Evolutionary conservation across 2,888 invertebrate species (phyloP).

Genomic region (Morpho deidamia): DNA sequence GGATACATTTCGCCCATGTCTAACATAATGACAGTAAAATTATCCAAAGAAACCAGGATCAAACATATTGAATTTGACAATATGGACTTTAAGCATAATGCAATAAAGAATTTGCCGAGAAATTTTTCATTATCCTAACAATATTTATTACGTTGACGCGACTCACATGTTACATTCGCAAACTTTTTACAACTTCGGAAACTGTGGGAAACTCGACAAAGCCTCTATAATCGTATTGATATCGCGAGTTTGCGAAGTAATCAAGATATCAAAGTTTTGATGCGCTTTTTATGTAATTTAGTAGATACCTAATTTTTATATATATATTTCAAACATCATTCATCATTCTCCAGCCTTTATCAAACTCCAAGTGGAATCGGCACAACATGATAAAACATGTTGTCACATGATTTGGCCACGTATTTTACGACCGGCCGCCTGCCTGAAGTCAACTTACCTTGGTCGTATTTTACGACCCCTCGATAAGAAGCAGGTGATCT

Average conservation of each 20-base stretch:
- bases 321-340: no score
- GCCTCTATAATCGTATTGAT: conserved; percentile 52
- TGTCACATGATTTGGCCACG: no score
- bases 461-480: no score
- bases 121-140: conserved; percentile 11
- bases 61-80: conserved; percentile 20
- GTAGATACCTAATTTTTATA: no score
- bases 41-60: conserved; percentile 64
- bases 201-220: conserved; percentile 63
- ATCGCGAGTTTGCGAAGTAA: conserved; percentile 44
- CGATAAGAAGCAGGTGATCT: no score
- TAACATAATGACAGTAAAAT: conserved; percentile 62
- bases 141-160: conserved; percentile 12
- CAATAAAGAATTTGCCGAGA: conserved; percentile 4
- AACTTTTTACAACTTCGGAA: conserved; percentile 67
- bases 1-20: no score
- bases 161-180: conserved; percentile 54
- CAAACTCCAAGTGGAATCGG: no score
- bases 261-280: conserved; percentile 29
- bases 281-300: conserved; percentile 5
- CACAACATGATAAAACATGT: no score
- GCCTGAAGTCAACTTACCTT: no score
- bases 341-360: no score
- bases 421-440: no score
- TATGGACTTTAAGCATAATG: conserved; percentile 6